Evolutionary conservation across 2,113 vertebrate species (phyloP).

Genomic region (Spilogale gracilis): DNA sequence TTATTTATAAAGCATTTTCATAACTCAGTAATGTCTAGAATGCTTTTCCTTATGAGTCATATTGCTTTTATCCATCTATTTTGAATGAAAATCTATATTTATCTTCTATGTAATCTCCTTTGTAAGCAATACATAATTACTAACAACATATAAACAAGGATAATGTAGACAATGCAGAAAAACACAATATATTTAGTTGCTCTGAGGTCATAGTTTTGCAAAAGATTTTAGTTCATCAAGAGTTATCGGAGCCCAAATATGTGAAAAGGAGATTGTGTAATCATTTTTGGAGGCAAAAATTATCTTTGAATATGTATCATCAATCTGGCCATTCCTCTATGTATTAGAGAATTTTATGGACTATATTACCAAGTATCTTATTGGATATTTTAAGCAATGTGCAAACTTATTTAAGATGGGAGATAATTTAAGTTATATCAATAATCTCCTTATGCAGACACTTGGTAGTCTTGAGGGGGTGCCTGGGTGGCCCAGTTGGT

Average conservation of each 20-base stretch:
- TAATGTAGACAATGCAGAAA: neutral
- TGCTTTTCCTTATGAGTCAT: conserved; percentile 63
- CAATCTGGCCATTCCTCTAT: neutral
- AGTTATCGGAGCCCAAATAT: neutral
- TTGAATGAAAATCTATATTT: conserved; percentile 77
- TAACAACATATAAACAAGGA: conserved; percentile 56
- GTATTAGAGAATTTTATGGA: neutral
- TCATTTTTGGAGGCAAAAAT: neutral
- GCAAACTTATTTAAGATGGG: neutral
- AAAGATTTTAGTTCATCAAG: neutral
- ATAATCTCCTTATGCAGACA: neutral
- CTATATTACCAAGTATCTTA: neutral
- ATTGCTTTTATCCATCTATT: neutral
- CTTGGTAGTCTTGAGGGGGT: neutral
- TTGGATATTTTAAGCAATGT: neutral
- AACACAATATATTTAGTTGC: neutral
- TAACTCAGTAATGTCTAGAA: conserved; percentile 35
- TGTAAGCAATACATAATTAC: conserved; percentile 62
- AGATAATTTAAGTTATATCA: neutral
- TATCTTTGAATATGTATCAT: neutral
- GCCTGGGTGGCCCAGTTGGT: too few relatives aligned
- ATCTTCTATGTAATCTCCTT: neutral
- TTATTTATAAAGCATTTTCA: conserved; percentile 39
- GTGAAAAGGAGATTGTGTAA: neutral
- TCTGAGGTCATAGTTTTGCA: neutral